Conservation (phyloP, 2,113 vertebrate species). For the Ciconia maguari region DNA sequence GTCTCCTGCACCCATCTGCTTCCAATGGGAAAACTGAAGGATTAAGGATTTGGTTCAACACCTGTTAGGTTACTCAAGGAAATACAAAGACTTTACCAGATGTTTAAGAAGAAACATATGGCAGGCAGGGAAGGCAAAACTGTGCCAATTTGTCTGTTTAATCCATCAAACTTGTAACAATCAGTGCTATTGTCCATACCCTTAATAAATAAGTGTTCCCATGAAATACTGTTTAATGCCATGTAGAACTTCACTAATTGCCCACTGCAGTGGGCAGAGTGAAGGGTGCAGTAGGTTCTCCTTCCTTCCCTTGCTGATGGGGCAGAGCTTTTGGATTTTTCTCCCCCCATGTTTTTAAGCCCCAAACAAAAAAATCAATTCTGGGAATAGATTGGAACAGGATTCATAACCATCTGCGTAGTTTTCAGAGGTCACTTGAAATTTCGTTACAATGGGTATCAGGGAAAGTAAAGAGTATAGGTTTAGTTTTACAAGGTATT, state of each 20-base stretch:
- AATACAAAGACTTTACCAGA: slow-evolving; percentile 52
- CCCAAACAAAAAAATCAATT: background rate
- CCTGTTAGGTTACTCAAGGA: slow-evolving; percentile 65
- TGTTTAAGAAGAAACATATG: slow-evolving; percentile 71
- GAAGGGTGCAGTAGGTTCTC: background rate
- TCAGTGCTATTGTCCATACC: slow-evolving; percentile 49
- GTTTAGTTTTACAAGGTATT: background rate
- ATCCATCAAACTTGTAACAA: slow-evolving; percentile 65
- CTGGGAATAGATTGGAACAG: background rate
- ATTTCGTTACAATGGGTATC: background rate
- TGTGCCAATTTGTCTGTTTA: slow-evolving; percentile 59
- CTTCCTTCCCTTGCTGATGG: background rate
- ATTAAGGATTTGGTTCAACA: slow-evolving; percentile 56
- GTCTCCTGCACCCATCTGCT: slow-evolving; percentile 49
- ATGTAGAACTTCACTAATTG: background rate
- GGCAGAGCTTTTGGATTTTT: background rate
- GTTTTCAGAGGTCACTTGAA: background rate
- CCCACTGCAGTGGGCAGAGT: background rate
- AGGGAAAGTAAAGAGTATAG: background rate
- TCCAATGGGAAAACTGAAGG: slow-evolving; percentile 49
- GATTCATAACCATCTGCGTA: background rate
- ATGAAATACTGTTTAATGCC: background rate
- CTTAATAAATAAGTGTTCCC: slow-evolving; percentile 33
- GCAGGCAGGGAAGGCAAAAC: slow-evolving; percentile 41
- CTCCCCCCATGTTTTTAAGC: background rate